Conservation (phyloP, 2,113 vertebrate species). For the Heterotis niloticus region DNA sequence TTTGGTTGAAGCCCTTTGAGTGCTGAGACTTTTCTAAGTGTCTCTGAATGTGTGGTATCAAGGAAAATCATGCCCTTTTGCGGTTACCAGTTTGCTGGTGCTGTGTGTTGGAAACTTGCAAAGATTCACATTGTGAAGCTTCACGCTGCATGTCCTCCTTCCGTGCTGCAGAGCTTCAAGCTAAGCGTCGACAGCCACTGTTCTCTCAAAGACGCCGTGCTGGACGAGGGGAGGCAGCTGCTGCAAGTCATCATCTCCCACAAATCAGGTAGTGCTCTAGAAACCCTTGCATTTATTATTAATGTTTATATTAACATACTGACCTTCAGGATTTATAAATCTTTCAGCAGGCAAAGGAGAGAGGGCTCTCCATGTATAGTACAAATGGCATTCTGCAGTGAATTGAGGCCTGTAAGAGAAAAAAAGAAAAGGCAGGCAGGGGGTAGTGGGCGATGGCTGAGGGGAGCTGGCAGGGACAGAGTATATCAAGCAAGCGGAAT, state of each 20-base stretch:
- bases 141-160: neutral
- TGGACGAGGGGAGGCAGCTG: conserved; percentile 86
- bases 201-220: conserved; percentile 84
- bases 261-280: conserved; percentile 86
- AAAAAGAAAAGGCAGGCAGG: neutral
- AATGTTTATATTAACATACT: conserved; percentile 97
- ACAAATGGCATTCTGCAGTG: conserved; percentile 35
- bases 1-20: neutral
- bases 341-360: conserved; percentile 65
- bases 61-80: no score
- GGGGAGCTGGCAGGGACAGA: neutral
- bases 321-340: conserved; percentile 97
- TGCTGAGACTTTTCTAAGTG: no score
- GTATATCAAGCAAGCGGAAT: conserved; percentile 39
- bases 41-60: no score
- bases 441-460: neutral
- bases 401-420: conserved; percentile 39
- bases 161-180: conserved; percentile 82
- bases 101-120: neutral
- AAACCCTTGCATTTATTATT: conserved; percentile 93
- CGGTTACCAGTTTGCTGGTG: no score
- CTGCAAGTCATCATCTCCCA: conserved; percentile 87
- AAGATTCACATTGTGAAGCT: neutral
- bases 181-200: conserved; percentile 84
- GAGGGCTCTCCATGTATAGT: conserved; percentile 43